Conservation (phyloP, 2,113 vertebrate species). For the Lycocorax pyrrhopterus region DNA sequence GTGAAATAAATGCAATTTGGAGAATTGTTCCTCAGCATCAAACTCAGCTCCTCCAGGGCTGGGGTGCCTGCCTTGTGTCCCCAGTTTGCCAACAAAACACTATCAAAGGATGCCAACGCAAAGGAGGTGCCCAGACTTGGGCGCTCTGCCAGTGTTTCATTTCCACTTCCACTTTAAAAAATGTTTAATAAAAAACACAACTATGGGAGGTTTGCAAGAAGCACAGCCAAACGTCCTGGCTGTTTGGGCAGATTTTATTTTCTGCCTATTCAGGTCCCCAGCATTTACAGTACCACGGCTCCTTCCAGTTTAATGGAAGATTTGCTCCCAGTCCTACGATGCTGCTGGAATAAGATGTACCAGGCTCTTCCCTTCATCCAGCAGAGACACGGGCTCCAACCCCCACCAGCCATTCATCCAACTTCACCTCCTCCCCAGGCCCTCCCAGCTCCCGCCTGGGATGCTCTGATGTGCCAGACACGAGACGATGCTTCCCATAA, state of each 20-base stretch:
- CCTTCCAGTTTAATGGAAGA: background rate
- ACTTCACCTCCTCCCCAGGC: background rate
- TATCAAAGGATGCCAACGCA: conserved; percentile 22
- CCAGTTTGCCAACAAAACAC: conserved; percentile 13
- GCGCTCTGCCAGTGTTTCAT: background rate
- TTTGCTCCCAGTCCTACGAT: background rate
- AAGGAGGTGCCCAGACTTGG: conserved; percentile 7
- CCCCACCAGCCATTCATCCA: background rate
- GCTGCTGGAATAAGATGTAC: background rate
- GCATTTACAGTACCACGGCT: background rate
- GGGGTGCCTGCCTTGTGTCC: background rate
- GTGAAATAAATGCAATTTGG: conserved; percentile 70
- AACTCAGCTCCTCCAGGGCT: conserved; percentile 42
- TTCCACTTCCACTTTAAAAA: background rate
- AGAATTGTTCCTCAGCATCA: conserved; percentile 68
- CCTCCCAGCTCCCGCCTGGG: background rate
- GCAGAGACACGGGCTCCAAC: background rate
- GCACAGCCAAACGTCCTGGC: background rate
- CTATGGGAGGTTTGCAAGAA: background rate
- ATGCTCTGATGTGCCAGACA: background rate
- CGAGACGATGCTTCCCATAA: conserved; percentile 10
- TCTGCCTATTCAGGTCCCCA: background rate
- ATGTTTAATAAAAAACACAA: background rate
- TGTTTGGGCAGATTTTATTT: background rate
- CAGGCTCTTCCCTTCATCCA: background rate